Base-by-base conservation (phyloP, 2,797 vertebrate species). In the Crocidura indochinensis region DNA sequence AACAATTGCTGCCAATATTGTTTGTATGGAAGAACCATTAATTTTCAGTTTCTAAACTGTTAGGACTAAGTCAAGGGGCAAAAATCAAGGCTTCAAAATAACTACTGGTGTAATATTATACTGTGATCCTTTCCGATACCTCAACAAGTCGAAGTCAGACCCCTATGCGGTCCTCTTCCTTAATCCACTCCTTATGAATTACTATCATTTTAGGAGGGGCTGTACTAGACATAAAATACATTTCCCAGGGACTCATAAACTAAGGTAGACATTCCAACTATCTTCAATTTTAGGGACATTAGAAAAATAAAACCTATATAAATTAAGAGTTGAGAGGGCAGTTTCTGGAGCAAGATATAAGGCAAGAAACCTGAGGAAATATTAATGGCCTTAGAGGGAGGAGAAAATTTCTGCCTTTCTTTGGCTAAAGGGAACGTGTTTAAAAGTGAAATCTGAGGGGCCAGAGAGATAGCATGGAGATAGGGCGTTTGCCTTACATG, bases 251-350 rank as follows among this genome's bases (percentile, higher is more conserved):
- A 80, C 90, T 95, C 83, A 20, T 94, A 94, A 96, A 81, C 92
- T 94, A 81, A 96, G 87, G 27, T 49, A 95, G 95, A 96, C 95
- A 95, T 95, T 88, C 92, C 90, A 95, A 96, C 96, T 96, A 96
- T 93, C 94, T 94, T 94, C 93, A 96, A 94, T 96, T 96, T 95
- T 93, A 96, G 90, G 84, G 91, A 96, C 95, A 96, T 96, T 95
- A 96, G 95, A 96, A 95, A 96, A 91, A 90, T 91, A 78, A 79
- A 95, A 95, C 92, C 74, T 76, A 91, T 86, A 95, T 93, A 95
- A 38, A 94, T 96, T 96, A 95, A 95, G 95, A 86, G 92, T 96
- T 83, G 27, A 1, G 88, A 95, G 94, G 95, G 80, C 94, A 49
- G 94, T 92, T 95, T 96, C 94, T 95, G 91, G 94, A 94, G 84